Conservation (phyloP, 2,888 invertebrate genomes). For the Dryocosmus kuriphilus region DNA sequence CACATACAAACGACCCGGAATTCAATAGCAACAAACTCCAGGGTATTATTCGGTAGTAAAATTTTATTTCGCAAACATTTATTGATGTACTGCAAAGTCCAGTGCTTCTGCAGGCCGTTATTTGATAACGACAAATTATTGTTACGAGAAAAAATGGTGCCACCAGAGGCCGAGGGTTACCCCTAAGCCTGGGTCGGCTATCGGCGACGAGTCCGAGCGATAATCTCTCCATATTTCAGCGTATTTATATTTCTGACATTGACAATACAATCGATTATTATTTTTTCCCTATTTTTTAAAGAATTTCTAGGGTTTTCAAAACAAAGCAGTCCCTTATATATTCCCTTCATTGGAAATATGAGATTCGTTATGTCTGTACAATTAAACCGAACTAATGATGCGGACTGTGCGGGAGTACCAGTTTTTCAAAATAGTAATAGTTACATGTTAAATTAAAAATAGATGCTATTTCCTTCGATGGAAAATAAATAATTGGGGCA, state of each 20-base stretch:
- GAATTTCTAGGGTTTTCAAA: slow-evolving; percentile 1
- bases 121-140: slow-evolving; percentile 78
- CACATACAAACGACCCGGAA: slow-evolving; percentile 64
- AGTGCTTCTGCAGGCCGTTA: slow-evolving; percentile 60
- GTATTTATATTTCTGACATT: slow-evolving; percentile 71
- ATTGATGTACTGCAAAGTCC: slow-evolving; percentile 67
- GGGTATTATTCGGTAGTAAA: slow-evolving; percentile 76
- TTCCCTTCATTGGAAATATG: neutral
- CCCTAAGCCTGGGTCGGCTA: slow-evolving; percentile 58
- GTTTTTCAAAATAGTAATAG: too few species aligned
- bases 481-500: neutral
- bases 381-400: neutral
- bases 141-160: slow-evolving; percentile 75
- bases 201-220: slow-evolving; percentile 70
- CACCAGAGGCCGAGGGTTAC: slow-evolving; percentile 52
- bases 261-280: neutral
- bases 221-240: slow-evolving; percentile 77
- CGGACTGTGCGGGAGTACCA: too few species aligned
- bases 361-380: neutral
- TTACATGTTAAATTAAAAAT: neutral
- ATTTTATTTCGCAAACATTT: slow-evolving; percentile 76
- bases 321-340: neutral
- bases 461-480: neutral
- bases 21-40: slow-evolving; percentile 76
- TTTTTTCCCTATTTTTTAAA: neutral